Evolutionary conservation across 2,113 vertebrate species (phyloP).

Genomic region (Mesoclemmys tuberculata): DNA sequence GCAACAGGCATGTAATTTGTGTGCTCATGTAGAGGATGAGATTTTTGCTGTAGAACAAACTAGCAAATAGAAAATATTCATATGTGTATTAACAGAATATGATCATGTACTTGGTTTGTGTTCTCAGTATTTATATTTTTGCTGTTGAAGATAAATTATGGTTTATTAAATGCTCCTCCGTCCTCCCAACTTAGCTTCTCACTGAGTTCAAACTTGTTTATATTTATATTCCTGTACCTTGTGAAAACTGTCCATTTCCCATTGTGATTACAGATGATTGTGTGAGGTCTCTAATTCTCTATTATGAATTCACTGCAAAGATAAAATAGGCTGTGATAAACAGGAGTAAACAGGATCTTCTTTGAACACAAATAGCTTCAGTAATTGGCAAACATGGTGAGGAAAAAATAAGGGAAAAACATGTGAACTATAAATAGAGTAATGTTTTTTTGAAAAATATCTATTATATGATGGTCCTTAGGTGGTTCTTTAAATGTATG

Average conservation of each 20-base stretch:
- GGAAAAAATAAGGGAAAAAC: not conserved
- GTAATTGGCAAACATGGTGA: not conserved
- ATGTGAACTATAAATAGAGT: not conserved
- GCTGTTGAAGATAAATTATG: conserved; percentile 6
- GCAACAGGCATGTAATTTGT: rapidly evolving
- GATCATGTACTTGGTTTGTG: not conserved
- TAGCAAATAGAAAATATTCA: rapidly evolving
- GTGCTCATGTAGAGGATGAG: not conserved
- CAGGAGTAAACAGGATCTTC: conserved; percentile 13
- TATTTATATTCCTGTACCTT: conserved; percentile 3
- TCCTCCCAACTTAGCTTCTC: not conserved
- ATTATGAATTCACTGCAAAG: not conserved
- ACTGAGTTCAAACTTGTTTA: not conserved
- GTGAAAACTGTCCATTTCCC: not conserved
- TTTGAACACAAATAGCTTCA: not conserved
- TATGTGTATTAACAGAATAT: rapidly evolving
- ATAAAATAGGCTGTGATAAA: not conserved
- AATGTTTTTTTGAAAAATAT: not conserved
- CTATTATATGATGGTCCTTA: not conserved
- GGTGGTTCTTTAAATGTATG: not conserved
- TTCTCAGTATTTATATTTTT: not conserved
- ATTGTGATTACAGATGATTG: not conserved
- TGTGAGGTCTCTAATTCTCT: not conserved
- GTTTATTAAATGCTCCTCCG: not conserved
- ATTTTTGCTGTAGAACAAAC: rapidly evolving